Base-by-base conservation (phyloP, 2,797 vertebrate genomes). In the Setipinna tenuifilis region DNA sequence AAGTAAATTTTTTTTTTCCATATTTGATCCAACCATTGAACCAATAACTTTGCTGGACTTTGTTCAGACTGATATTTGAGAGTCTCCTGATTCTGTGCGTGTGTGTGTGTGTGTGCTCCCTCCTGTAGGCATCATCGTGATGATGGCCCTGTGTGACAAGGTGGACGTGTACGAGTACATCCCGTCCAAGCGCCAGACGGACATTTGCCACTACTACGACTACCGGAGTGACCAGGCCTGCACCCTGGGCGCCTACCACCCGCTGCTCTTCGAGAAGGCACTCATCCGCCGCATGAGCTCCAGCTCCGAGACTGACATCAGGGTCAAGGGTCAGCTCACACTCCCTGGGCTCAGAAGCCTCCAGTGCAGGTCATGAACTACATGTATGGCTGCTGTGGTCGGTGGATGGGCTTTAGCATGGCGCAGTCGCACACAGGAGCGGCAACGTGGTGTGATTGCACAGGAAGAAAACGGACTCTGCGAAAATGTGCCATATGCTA, bases 91-190 rank as follows among this genome's bases (percentile, higher is more conserved):
- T 23, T 65, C 3, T 65, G n/a, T 65, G 58, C 84, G 16, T 35
- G 7, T 54, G 50, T 65, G 61, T 65, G 17, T 83, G 6, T 90
- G 3, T 85, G 11, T 85, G 23, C 84, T 83, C 82, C 82, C 57
- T 23, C 0, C 25, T 81, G 0, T 92, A 98, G 97, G 97, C 59
- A 96, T 97, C 88, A 88, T 96, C 78, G 87, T 97, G 90, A 98
- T 98, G 97, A 96, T 97, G 97, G 95, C 94, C 28, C 89, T 98
- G 90, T 98, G 97, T 85, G 83, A 92, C 0, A 94, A 96, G 62
- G 95, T 98, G 48, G 92, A 96, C 0, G 96, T 97, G 23, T 98
- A 97, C 0, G 97, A 98, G 31, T 98, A 96, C 89, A 94, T 98
- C 89, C 97, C 97, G 0, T 98, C 97, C 0, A 83, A 93, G 58